These are phyloP conservation scores for Daktulosphaira vitifoliae DNA, from an alignment of 1,140 invertebrate genomes.

Conservation along the genomic window DNA sequence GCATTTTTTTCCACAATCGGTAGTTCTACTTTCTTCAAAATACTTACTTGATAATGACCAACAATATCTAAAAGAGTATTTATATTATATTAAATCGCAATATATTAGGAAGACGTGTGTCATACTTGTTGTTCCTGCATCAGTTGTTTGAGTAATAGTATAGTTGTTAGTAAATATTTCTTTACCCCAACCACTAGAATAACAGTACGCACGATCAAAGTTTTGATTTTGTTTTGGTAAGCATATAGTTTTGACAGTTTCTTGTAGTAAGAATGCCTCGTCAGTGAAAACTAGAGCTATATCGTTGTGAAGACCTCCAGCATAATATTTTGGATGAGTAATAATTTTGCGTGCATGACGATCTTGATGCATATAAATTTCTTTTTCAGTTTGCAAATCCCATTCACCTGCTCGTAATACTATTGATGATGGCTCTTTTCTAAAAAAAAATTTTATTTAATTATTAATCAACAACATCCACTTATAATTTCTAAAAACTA, in stretches of 20 bases:
- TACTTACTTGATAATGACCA: conserved; percentile 54
- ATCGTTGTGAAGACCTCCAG: conserved; percentile 56
- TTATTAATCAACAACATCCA: no score
- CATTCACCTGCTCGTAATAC: conserved; percentile 45
- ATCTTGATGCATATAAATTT: conserved; percentile 64
- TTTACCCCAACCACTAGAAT: conserved; percentile 64
- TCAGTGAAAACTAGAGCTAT: conserved; percentile 56
- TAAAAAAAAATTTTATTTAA: no score
- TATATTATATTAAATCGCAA: neutral
- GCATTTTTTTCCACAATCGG: conserved; percentile 49
- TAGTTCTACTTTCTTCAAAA: conserved; percentile 61
- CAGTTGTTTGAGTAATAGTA: neutral
- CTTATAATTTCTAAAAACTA: no score
- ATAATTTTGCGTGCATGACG: conserved; percentile 51
- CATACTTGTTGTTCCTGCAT: neutral
- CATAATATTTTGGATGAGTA: conserved; percentile 47
- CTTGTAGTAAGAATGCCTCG: conserved; percentile 48
- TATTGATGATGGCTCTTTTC: conserved; percentile 31
- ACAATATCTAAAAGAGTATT: conserved; percentile 44
- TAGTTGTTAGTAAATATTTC: conserved; percentile 41
- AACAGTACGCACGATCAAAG: conserved; percentile 46
- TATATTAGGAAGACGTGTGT: neutral
- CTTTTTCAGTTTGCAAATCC: conserved; percentile 64
- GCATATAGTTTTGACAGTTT: conserved; percentile 65
- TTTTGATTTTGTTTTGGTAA: conserved; percentile 47